Percentiles rank a stretch among this genome's conserved stretches.
These are phyloP conservation scores for Stenotaenia linearis DNA, from an alignment of 2,888 invertebrate genomes.

Conservation along the genomic window DNA sequence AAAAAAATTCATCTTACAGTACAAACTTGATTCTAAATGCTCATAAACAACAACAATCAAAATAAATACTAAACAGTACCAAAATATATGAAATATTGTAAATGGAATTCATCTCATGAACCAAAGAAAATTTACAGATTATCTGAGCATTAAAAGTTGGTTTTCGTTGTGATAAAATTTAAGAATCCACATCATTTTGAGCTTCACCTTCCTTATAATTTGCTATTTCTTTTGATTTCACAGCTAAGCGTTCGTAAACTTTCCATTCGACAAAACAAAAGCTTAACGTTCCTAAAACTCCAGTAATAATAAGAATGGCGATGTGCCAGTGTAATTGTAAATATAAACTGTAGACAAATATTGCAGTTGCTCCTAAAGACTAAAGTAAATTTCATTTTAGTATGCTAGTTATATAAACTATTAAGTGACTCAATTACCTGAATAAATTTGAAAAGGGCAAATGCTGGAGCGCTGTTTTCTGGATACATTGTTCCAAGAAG, in stretches of 20 bases:
- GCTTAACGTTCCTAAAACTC: constrained; percentile 27
- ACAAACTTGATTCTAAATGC: no score
- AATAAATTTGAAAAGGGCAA: constrained; percentile 94
- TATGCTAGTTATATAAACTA: not conserved
- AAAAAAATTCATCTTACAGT: no score
- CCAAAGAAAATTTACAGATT: no score
- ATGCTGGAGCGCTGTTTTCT: constrained; percentile 88
- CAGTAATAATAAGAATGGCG: constrained; percentile 34
- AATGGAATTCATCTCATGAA: no score
- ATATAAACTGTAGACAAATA: constrained; percentile 33
- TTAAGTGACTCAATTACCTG: constrained; percentile 54
- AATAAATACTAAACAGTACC: no score
- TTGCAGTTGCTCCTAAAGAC: constrained; percentile 34
- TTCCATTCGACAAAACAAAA: constrained; percentile 35
- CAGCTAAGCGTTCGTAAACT: not conserved
- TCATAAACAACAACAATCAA: no score
- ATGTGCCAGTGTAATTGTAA: constrained; percentile 34
- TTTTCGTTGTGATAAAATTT: no score
- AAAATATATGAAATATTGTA: no score
- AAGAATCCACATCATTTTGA: no score
- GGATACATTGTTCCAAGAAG: constrained; percentile 82
- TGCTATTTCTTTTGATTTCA: no score
- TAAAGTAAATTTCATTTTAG: constrained; percentile 14
- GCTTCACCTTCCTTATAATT: no score
- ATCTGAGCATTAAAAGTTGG: no score